phyloP scores from a whole-genome alignment of 2,888 invertebrate genomes.

The Amblyjoppa fuscipennis region DNA sequence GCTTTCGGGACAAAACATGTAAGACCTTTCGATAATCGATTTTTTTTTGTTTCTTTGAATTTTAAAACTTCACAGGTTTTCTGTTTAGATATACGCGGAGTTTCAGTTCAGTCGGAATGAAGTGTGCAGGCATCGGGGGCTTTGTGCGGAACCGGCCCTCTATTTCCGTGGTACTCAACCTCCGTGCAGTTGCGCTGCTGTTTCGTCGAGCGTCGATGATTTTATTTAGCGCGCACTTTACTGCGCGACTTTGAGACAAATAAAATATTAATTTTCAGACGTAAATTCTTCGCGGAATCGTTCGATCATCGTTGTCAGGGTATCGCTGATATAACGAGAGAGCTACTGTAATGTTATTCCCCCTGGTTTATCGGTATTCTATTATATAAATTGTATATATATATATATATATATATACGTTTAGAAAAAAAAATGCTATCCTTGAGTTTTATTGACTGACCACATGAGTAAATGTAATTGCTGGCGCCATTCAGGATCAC shows the following conservation, averaged over 20 bases:
- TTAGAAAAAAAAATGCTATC: not conserved
- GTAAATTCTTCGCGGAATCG: conserved; percentile 1
- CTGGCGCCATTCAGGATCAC: conserved; percentile 19
- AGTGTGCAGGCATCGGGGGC: not conserved
- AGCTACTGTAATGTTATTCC: not conserved
- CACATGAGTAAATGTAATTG: conserved; percentile 3
- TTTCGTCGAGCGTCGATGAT: conserved; percentile 1
- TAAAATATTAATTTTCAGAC: not conserved
- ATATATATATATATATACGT: not conserved
- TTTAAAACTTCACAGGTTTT: not conserved
- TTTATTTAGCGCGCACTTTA: conserved; percentile 3
- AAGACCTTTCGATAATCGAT: not conserved
- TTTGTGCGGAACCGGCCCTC: conserved; percentile 8
- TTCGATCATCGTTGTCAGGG: not conserved
- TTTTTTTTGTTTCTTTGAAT: not conserved
- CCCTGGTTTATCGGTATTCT: not conserved
- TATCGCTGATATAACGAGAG: not conserved
- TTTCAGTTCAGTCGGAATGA: not conserved
- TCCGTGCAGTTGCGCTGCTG: not conserved
- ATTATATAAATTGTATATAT: not conserved
- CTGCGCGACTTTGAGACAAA: not conserved
- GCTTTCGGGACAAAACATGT: not conserved
- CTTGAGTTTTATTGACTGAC: not conserved
- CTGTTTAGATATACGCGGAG: not conserved
- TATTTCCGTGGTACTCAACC: conserved; percentile 34